These are phyloP conservation scores for Syngnathus floridae DNA, from an alignment of 2,113 vertebrate genomes.

Conservation along the genomic window DNA sequence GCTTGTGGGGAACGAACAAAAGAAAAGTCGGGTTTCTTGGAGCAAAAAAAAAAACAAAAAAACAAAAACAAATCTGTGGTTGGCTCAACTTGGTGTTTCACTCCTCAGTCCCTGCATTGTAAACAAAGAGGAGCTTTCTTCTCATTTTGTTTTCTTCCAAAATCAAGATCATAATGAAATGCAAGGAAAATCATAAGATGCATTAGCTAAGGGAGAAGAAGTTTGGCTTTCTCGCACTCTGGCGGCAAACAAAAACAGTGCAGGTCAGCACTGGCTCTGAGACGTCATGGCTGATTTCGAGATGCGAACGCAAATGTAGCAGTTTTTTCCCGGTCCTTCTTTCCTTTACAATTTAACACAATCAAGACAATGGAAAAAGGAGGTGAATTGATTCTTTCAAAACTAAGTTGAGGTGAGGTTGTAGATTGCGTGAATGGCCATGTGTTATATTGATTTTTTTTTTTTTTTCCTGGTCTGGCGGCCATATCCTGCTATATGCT, in stretches of 20 bases:
- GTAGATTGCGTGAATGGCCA: no score
- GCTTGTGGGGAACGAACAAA: neutral
- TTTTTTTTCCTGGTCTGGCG: no score
- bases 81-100: neutral
- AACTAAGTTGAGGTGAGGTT: neutral
- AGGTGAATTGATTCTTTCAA: neutral
- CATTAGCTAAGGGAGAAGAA: no score
- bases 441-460: neutral
- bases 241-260: no score
- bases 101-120: neutral
- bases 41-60: neutral
- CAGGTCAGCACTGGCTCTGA: no score
- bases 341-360: neutral
- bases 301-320: neutral
- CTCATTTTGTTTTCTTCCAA: neutral
- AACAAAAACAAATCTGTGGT: neutral
- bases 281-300: no score
- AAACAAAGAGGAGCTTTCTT: neutral
- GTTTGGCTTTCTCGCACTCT: no score
- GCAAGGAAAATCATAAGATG: neutral
- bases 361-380: neutral
- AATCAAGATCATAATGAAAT: neutral
- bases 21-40: neutral
- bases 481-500: neutral
- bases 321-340: neutral